Evolutionary conservation across 2,888 invertebrate genomes (phyloP).

Genomic region (Cantharis rufa): DNA sequence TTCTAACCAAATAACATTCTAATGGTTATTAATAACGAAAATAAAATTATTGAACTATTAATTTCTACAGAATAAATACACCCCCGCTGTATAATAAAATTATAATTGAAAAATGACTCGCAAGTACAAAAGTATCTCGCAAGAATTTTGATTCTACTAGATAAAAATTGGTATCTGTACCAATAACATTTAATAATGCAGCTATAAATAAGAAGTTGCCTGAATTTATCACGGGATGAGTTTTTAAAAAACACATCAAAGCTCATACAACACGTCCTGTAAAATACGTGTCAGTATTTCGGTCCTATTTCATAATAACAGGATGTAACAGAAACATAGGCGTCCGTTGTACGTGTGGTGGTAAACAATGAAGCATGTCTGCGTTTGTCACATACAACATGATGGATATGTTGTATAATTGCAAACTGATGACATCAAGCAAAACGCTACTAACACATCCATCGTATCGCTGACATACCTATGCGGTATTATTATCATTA

Average conservation of each 20-base stretch:
- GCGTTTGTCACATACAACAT: constrained; percentile 39
- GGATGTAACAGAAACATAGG: constrained; percentile 32
- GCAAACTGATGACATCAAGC: constrained; percentile 35
- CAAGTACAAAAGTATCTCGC: neutral
- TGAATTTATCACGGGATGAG: neutral
- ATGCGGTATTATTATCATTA: constrained; percentile 24
- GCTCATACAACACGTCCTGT: constrained; percentile 24
- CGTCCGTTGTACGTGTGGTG: constrained; percentile 30
- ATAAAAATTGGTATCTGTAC: neutral
- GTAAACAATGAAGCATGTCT: constrained; percentile 39
- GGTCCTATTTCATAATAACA: constrained; percentile 30
- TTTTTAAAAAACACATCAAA: constrained; percentile 15
- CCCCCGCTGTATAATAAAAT: neutral
- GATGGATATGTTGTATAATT: constrained; percentile 42
- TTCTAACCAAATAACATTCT: neutral
- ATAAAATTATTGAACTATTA: neutral
- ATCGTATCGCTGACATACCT: constrained; percentile 18
- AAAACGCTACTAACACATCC: constrained; percentile 11
- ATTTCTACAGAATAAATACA: neutral
- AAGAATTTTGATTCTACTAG: neutral
- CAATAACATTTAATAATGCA: neutral
- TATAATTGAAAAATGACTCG: neutral
- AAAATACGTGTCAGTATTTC: constrained; percentile 31
- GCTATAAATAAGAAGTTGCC: neutral
- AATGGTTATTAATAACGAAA: neutral